phyloP scores from a whole-genome alignment of 2,797 vertebrate species.

The Dermochelys coriacea region DNA sequence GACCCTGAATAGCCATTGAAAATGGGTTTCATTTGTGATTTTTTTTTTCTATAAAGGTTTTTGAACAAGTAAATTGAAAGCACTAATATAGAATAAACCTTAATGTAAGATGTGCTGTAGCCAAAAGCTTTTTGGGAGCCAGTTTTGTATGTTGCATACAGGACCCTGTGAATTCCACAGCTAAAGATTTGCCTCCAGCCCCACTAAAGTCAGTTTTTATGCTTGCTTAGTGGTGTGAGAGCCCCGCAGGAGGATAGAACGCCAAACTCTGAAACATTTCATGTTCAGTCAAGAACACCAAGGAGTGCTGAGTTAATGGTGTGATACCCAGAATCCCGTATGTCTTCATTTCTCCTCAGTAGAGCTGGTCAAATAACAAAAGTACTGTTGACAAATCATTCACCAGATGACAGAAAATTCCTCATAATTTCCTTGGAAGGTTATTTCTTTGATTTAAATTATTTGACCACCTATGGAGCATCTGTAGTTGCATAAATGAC shows the following conservation, averaged over 20 bases:
- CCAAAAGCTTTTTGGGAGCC: background rate
- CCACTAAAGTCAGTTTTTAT: background rate
- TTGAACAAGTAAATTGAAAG: background rate
- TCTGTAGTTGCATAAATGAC: background rate
- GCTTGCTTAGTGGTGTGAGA: background rate
- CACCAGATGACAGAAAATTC: background rate
- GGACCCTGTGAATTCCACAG: background rate
- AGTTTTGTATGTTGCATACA: background rate
- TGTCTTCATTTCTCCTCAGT: background rate
- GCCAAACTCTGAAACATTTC: background rate
- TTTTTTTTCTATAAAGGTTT: background rate
- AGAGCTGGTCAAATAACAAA: background rate
- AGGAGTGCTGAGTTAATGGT: background rate
- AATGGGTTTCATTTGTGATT: background rate
- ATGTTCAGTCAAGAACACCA: background rate
- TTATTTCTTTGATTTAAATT: background rate
- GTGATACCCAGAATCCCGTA: background rate
- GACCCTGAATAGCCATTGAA: background rate
- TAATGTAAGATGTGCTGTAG: background rate
- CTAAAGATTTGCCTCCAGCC: background rate
- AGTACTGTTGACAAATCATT: background rate
- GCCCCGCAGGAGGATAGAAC: background rate
- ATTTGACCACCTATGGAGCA: background rate
- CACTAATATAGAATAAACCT: background rate
- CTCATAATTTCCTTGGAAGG: background rate